These are phyloP conservation scores for Boloria euphrosyne DNA, from an alignment of 2,888 invertebrate species.

Conservation along the genomic window DNA sequence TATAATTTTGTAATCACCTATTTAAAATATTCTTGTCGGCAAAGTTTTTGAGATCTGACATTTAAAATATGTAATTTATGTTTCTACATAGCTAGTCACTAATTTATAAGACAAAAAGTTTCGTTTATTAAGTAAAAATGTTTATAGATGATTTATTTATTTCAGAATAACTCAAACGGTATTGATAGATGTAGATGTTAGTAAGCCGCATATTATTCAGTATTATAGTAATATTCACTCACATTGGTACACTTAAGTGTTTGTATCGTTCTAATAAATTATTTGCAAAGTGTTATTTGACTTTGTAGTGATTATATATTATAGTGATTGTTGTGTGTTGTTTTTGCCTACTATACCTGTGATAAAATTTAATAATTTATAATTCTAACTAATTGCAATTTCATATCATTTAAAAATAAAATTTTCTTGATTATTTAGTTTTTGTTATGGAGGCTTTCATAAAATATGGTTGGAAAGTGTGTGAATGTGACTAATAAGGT, in stretches of 20 bases:
- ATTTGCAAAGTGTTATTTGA: constrained; percentile 6
- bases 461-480: too few relatives aligned
- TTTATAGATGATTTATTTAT: background rate
- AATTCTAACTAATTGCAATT: constrained; percentile 8
- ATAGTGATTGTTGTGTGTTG: constrained; percentile 2
- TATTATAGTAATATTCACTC: constrained; percentile 2
- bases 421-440: constrained; percentile 2
- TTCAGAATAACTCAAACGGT: too few relatives aligned
- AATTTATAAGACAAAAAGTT: background rate
- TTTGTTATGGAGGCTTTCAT: too few relatives aligned
- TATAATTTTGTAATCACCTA: constrained; percentile 23
- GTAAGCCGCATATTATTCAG: constrained; percentile 8
- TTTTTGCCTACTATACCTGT: constrained; percentile 23
- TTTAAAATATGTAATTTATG: background rate
- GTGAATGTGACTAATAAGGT: too few relatives aligned
- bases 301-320: background rate
- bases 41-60: constrained; percentile 27
- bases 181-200: background rate
- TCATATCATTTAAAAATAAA: constrained; percentile 19
- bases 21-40: constrained; percentile 30
- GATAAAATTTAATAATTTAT: constrained; percentile 21
- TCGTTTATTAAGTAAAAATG: background rate
- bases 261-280: background rate
- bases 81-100: constrained; percentile 2
- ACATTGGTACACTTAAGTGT: constrained; percentile 13